These are phyloP conservation scores for Caenorhabditis sp. DNA, from an alignment of 2,888 invertebrate species.

Conservation along the genomic window DNA sequence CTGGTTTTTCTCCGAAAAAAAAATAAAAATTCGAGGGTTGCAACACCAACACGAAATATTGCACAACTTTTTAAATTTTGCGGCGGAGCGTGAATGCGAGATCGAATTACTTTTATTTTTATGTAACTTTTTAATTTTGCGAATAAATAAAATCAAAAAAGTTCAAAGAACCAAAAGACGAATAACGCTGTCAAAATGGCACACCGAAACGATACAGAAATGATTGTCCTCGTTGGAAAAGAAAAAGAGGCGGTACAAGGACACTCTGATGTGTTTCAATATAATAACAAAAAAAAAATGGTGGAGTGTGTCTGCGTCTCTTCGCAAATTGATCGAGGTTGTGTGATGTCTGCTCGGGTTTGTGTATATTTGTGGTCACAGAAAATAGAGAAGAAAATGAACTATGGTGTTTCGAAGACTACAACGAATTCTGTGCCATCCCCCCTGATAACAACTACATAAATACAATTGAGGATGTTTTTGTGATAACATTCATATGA, in stretches of 20 bases:
- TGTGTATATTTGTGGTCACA: background rate
- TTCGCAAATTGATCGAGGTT: background rate
- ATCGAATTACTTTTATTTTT: background rate
- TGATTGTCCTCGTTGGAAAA: background rate
- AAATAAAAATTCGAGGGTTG: constrained; percentile 4
- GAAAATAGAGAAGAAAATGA: too few relatives aligned
- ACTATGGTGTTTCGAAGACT: too few relatives aligned
- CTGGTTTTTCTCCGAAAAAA: background rate
- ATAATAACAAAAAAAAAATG: background rate
- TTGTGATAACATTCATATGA: too few relatives aligned
- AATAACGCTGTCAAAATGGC: background rate
- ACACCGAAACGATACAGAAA: background rate
- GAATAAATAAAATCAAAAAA: background rate
- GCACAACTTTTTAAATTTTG: constrained; percentile 1
- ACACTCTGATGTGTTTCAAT: background rate
- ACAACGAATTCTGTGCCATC: too few relatives aligned
- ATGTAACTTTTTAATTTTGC: too few relatives aligned
- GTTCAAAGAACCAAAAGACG: background rate
- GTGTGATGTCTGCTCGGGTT: background rate
- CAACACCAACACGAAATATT: constrained; percentile 15
- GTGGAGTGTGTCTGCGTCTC: background rate
- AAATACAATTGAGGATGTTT: too few relatives aligned
- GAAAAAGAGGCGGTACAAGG: constrained; percentile 23
- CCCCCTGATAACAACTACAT: too few relatives aligned
- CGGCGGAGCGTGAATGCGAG: constrained; percentile 5